phyloP scores from a whole-genome alignment of 2,888 invertebrate species.

The Epistrophe eligans region DNA sequence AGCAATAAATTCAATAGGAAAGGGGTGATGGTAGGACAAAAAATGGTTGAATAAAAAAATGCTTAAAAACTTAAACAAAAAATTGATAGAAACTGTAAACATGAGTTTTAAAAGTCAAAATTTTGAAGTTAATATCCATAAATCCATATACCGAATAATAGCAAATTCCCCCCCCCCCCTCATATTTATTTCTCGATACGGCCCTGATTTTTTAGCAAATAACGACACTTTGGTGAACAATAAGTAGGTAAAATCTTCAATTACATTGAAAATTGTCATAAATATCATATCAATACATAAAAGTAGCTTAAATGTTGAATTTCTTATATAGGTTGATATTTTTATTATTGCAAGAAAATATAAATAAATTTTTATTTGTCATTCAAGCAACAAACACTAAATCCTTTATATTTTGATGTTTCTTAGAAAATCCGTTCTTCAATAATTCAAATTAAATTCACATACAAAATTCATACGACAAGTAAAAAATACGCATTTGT shows the following conservation, averaged over 20 bases:
- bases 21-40: no score
- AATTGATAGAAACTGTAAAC: no score
- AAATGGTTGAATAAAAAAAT: no score
- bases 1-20: no score
- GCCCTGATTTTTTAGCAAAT: background rate
- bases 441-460: background rate
- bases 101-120: no score
- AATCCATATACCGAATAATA: no score
- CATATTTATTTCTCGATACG: no score
- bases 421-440: background rate
- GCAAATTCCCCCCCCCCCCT: background rate
- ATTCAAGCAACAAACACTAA: background rate
- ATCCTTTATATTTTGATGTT: background rate
- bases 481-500: background rate
- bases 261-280: background rate
- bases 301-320: background rate
- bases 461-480: background rate
- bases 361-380: background rate
- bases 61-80: no score
- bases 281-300: background rate
- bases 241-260: background rate
- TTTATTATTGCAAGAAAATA: background rate
- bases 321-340: background rate
- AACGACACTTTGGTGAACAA: background rate
- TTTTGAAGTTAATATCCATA: no score